Evolutionary conservation across 2,113 vertebrate genomes (phyloP), one percentile per base, ranked within the genome.

Genomic region (Prolemur simus): DNA sequence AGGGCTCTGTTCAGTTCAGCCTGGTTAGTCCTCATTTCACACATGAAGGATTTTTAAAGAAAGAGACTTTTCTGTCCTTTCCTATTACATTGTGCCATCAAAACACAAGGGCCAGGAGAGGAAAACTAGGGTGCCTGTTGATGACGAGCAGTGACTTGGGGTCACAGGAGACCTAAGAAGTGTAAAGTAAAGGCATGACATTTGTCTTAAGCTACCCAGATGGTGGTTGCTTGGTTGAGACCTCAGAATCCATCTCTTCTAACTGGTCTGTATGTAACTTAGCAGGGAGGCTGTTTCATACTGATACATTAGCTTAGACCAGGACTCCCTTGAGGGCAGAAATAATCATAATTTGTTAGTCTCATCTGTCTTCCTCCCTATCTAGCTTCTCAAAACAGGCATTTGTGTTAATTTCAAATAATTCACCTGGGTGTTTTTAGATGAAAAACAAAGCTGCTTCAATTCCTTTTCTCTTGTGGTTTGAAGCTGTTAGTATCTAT

Each of bases 401-500:
- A 80, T 88, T 97, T 97, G n/a, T 47, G 82, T 74, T 81, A 92
- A 63, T 90, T 91, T 64, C 60, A 95, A 73, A 76, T 89, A 97
- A 87, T 77, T 93, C 95, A 97, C 93, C 87, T 96, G 66, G 66
- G 49, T 93, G 77, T 25, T 96, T 97, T 92, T 81, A 98, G 27
- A 39, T 87, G 69, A 96, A 94, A 80, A 98, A 83, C 25, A 97
- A 97, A 94, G 96, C 94, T 15, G 27, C 93, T 74, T 74, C 89
- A 74, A 86, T 95, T 89, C 17, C 73, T 96, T 86, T 37, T 29
- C 21, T 82, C 74, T 91, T 97, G 97, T 94, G 85, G 64, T 82
- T 56, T 87, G 74, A 96, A 96, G 89, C 32, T 96, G 17, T 97
- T 96, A 95, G 71, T 80, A 91, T 95, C 47, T 98, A 97, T 94